Conservation (phyloP, 2,113 vertebrate species). For the Eretmodus cyanostictus region DNA sequence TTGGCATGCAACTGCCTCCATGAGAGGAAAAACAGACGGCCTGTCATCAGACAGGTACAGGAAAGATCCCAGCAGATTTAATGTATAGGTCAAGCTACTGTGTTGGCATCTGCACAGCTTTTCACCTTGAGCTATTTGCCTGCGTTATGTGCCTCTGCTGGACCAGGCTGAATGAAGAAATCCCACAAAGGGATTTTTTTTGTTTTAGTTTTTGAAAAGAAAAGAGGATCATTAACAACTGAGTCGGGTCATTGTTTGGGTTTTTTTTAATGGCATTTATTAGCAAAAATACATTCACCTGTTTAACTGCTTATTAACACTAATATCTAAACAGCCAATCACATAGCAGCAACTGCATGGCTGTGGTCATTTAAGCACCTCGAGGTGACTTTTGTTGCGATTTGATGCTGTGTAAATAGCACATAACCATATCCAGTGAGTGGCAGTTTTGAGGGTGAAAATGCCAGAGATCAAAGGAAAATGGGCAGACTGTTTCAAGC, state of each 20-base stretch:
- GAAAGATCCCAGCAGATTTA: background rate
- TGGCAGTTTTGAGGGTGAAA: background rate
- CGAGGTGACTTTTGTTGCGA: background rate
- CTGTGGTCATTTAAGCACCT: background rate
- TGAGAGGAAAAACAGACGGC: constrained; percentile 84
- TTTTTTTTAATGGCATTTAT: background rate
- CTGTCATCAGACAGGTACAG: constrained; percentile 79
- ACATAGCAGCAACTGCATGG: background rate
- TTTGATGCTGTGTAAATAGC: background rate
- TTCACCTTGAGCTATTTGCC: background rate
- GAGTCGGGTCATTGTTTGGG: background rate
- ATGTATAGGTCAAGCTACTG: background rate
- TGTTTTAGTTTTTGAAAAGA: background rate
- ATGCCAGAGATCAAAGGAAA: background rate
- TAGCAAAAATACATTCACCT: background rate
- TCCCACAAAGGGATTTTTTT: background rate
- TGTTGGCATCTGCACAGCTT: background rate
- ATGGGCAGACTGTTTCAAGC: background rate
- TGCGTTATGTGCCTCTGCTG: background rate
- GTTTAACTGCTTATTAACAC: background rate
- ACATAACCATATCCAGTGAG: background rate
- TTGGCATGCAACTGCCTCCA: constrained; percentile 80
- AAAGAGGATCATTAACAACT: background rate
- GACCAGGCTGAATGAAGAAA: background rate
- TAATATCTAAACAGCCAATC: background rate